These are phyloP conservation scores for Anarrhichthys ocellatus DNA, from an alignment of 2,113 vertebrate genomes.

Conservation along the genomic window DNA sequence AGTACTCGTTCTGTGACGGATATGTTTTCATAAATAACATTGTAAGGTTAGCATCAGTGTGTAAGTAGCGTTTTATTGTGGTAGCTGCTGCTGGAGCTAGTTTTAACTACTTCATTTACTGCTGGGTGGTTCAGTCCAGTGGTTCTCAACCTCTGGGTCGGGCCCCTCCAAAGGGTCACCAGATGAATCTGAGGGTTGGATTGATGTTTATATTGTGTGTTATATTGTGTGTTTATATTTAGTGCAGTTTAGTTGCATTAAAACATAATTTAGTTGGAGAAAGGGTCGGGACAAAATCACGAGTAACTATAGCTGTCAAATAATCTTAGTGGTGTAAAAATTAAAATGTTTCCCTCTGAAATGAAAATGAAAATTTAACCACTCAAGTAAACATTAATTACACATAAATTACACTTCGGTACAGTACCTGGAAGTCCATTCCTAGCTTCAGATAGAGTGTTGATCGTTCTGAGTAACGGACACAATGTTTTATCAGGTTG, in stretches of 20 bases:
- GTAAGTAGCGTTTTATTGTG: neutral
- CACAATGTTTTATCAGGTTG: constrained; percentile 11
- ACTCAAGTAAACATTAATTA: neutral
- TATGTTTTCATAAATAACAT: neutral
- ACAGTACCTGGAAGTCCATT: neutral
- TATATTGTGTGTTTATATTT: neutral
- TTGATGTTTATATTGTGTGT: neutral
- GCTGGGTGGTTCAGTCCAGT: neutral
- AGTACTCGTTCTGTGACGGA: neutral
- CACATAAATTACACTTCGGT: too few species aligned
- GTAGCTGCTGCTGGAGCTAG: too few species aligned
- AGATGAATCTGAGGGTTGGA: neutral
- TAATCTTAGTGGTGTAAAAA: neutral
- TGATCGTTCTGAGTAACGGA: neutral
- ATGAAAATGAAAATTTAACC: neutral
- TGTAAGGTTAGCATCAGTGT: neutral
- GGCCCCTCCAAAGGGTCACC: neutral
- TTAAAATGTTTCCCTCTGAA: neutral
- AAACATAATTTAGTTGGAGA: too few species aligned
- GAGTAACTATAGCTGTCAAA: neutral
- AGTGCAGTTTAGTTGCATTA: too few species aligned
- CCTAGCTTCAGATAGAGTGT: neutral
- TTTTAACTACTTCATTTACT: neutral
- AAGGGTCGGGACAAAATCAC: too few species aligned
- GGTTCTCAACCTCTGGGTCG: neutral